These are phyloP conservation scores for Sarcophaga caerulescens DNA, from an alignment of 2,888 invertebrate genomes.

Conservation along the genomic window DNA sequence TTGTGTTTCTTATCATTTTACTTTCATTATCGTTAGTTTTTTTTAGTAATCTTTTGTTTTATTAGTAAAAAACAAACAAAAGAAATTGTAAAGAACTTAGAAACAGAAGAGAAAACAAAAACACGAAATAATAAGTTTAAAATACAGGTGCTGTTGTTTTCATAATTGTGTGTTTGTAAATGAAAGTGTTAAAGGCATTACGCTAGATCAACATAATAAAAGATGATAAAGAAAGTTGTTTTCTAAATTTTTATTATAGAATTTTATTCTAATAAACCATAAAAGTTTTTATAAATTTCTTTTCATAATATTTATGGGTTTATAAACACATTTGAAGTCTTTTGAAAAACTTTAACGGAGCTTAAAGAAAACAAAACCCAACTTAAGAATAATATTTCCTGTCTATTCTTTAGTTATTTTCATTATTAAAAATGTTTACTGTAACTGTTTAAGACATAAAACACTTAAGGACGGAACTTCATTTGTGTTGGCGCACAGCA, in stretches of 20 bases:
- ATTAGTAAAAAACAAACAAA: background rate
- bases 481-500: background rate
- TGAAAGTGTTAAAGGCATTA: background rate
- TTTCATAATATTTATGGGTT: background rate
- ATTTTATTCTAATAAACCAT: background rate
- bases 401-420: background rate
- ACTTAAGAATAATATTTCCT: background rate
- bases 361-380: background rate
- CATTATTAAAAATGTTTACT: background rate
- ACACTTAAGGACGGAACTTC: conserved; percentile 13
- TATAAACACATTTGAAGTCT: background rate
- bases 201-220: conserved; percentile 18
- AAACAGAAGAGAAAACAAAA: background rate
- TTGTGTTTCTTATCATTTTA: conserved; percentile 20
- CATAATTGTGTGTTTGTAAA: background rate
- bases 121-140: background rate
- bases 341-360: background rate
- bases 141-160: background rate
- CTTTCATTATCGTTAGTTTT: too few relatives aligned
- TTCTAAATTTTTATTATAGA: background rate
- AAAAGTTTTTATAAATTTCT: background rate
- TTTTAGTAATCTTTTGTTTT: too few relatives aligned
- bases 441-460: background rate
- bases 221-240: conserved; percentile 26
- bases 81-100: conserved; percentile 10